A percentile compares a stretch with the other conserved stretches of the same genome.
phyloP scores from a whole-genome alignment of 2,113 vertebrate genomes.

The Pachyramphus minor region DNA sequence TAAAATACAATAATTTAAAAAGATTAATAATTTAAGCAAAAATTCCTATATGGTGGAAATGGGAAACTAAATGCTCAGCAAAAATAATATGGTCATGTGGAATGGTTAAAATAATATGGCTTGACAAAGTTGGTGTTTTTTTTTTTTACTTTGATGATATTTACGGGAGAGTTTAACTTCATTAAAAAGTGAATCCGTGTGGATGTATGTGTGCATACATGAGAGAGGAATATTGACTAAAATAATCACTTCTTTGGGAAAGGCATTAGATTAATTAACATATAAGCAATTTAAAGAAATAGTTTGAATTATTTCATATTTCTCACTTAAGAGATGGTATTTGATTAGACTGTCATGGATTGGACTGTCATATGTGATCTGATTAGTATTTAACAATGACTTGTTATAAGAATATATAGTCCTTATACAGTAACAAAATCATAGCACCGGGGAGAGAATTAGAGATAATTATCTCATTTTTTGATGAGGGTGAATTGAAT shows the following conservation, averaged over 20 bases:
- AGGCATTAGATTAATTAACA: conserved; percentile 9
- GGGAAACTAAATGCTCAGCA: neutral
- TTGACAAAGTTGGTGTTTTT: neutral
- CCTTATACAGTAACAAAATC: neutral
- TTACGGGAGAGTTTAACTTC: neutral
- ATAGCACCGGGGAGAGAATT: neutral
- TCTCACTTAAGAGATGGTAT: neutral
- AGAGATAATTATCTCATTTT: conserved; percentile 28
- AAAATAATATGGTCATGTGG: neutral
- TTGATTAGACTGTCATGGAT: conserved; percentile 23
- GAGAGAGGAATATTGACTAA: conserved; percentile 16
- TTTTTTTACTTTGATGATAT: neutral
- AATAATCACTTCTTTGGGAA: neutral
- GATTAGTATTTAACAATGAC: neutral
- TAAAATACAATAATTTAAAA: neutral
- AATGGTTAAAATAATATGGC: neutral
- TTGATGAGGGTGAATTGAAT: conserved; percentile 16
- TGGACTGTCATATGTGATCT: neutral
- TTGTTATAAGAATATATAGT: neutral
- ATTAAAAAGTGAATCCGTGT: neutral
- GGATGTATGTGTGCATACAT: neutral
- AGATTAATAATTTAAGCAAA: neutral
- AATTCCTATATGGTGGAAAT: neutral
- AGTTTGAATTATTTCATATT: neutral
- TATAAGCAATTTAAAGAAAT: conserved; percentile 20